A percentile compares a stretch with the other conserved stretches of the same genome.
Conservation (phyloP, 1,140 invertebrate genomes). For the Vanessa atalanta region DNA sequence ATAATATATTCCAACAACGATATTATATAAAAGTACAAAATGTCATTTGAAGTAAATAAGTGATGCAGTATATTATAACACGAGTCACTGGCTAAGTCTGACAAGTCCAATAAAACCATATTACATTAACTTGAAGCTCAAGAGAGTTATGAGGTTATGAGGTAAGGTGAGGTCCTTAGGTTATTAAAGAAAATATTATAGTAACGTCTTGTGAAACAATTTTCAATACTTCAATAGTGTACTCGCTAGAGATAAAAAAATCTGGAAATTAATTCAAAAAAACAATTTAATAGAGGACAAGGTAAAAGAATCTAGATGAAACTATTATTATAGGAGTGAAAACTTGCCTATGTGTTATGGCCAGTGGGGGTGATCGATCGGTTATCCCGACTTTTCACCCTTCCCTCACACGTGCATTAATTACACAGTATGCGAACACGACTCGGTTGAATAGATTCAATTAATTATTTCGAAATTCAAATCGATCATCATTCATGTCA, state of each 20-base stretch:
- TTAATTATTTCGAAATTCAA: not conserved
- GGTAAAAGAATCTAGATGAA: not conserved
- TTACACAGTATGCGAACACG: not conserved
- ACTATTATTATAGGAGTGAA: not conserved
- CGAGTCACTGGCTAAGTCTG: not conserved
- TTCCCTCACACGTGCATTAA: not conserved
- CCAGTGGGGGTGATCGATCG: not conserved
- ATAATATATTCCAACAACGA: no score
- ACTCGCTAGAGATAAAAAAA: no score
- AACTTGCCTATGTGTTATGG: not conserved
- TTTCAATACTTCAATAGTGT: no score
- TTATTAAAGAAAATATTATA: not conserved
- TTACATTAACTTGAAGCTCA: not conserved
- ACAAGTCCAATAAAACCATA: slow-evolving; percentile 1
- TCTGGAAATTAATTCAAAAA: no score
- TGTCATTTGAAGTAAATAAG: no score
- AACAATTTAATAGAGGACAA: no score
- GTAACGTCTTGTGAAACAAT: not conserved
- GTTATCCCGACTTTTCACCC: not conserved
- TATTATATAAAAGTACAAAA: no score
- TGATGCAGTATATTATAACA: no score
- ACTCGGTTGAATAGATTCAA: not conserved
- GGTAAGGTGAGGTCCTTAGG: not conserved
- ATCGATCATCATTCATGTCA: not conserved
- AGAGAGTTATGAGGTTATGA: not conserved